Base-by-base conservation (phyloP, 1,140 invertebrate species). In the Eurytemora carolleeae region DNA sequence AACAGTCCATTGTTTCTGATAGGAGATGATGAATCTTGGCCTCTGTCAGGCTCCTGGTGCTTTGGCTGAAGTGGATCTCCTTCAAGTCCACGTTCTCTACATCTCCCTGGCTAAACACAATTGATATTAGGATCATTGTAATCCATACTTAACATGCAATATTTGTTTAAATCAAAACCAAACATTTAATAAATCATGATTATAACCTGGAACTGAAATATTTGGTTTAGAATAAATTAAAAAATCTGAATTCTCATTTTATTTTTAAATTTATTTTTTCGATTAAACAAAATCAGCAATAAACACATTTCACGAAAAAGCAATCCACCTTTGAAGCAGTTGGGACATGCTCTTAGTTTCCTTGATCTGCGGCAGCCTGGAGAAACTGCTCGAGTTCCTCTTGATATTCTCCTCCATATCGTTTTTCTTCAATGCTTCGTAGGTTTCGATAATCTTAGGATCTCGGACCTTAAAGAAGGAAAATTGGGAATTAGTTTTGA, bases 401-500 rank as follows among this genome's bases (percentile, higher is more conserved):
- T 79, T 79, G 52, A 91, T 88, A 66, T 87, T 86, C 67, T 90
- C 84, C 74, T 94, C 82, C 17, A 91, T 91, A 72, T 96, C 91
- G 68, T 83, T 82, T 82, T 93, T 88, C 23, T 87, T 88, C 55
- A 95, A 75, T 70, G 91, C 90, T 2, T 87, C 90, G 73, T 88
- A 92, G 0, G 90, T 94, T 71, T 94, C 87, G 64, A 95, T 76
- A 66, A 96, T 93, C 73, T 94, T 94, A 57, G 89, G 87, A 70
- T 93, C 88, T 31, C 84, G 83, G 18, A 87, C 87, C 59, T 82
- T 82, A 67, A 86, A 81, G 71, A 95, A 83, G 65, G 87, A 79
- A 62, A 92, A 76, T 63, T 95, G 72, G 67, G 86, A 83, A 18
- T 89, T 90, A 61, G 89, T 80, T 65, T 95, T 85, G 71, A 90